These are phyloP conservation scores for Vidua macroura DNA, from an alignment of 2,113 vertebrate genomes.

Conservation along the genomic window DNA sequence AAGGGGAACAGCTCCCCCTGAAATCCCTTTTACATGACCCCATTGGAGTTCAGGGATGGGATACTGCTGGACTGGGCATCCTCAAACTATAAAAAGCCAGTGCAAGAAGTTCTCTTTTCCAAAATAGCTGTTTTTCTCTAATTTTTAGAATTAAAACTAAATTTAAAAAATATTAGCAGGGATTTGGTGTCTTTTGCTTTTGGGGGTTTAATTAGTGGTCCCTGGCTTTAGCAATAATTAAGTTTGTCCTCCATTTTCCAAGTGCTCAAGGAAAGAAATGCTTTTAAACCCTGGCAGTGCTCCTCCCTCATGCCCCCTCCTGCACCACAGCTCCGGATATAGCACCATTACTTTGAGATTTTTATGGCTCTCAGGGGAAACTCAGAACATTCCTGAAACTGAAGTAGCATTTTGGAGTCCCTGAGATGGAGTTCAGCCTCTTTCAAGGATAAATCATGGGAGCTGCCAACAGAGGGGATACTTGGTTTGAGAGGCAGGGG, in stretches of 20 bases:
- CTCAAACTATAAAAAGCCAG: neutral
- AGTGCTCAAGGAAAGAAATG: neutral
- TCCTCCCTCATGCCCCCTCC: neutral
- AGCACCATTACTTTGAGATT: neutral
- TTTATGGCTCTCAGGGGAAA: conserved; percentile 42
- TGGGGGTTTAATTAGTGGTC: neutral
- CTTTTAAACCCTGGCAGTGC: neutral
- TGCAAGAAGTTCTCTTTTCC: neutral
- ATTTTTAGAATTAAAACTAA: neutral
- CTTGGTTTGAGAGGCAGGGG: neutral
- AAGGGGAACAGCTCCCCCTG: too few species aligned
- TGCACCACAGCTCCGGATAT: neutral
- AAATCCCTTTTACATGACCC: neutral
- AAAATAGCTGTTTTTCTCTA: neutral
- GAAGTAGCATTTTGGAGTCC: conserved; percentile 24
- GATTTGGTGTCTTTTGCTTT: neutral
- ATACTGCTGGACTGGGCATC: neutral
- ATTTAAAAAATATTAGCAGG: too few species aligned
- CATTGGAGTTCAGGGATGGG: neutral
- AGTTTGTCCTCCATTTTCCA: neutral
- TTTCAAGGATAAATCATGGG: neutral
- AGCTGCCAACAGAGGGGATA: neutral
- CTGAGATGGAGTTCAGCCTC: neutral
- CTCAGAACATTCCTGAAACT: conserved; percentile 34
- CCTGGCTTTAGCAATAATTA: neutral